phyloP scores from a whole-genome alignment of 2,888 invertebrate genomes.

The Orchestes rusci region DNA sequence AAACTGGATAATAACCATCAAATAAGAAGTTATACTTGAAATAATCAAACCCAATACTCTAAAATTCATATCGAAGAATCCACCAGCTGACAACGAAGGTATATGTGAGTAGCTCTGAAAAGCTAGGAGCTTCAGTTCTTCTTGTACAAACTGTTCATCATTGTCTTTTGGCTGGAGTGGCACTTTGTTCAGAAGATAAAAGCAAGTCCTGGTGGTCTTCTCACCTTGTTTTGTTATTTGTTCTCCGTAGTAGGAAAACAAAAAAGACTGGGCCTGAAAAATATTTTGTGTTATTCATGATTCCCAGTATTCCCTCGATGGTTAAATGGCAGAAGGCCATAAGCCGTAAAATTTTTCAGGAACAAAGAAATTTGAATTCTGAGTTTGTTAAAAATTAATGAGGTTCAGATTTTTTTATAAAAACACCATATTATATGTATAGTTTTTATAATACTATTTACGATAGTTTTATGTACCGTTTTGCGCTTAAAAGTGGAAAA shows the following conservation, averaged over 20 bases:
- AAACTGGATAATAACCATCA: slow-evolving; percentile 24
- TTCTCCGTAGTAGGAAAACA: slow-evolving; percentile 23
- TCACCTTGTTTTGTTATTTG: slow-evolving; percentile 21
- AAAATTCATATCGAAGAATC: slow-evolving; percentile 24
- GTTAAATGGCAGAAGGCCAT: too few relatives aligned
- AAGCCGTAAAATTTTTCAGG: too few relatives aligned
- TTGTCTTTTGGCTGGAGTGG: slow-evolving; percentile 15
- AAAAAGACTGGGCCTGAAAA: slow-evolving; percentile 20
- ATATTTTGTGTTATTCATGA: neutral
- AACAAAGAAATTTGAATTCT: too few relatives aligned
- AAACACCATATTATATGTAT: too few relatives aligned
- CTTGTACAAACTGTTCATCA: slow-evolving; percentile 19
- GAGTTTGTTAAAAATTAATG: too few relatives aligned
- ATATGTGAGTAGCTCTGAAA: slow-evolving; percentile 20
- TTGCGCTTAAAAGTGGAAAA: too few relatives aligned
- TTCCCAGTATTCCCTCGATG: neutral
- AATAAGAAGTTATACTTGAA: slow-evolving; percentile 21
- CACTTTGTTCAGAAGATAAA: slow-evolving; percentile 20
- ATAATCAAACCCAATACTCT: slow-evolving; percentile 21
- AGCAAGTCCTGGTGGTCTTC: slow-evolving; percentile 21
- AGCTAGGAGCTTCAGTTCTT: slow-evolving; percentile 17
- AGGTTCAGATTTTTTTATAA: too few relatives aligned
- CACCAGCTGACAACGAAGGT: slow-evolving; percentile 19
- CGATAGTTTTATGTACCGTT: too few relatives aligned
- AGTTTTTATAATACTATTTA: too few relatives aligned